A percentile compares a stretch with the other conserved stretches of the same genome.
These are phyloP conservation scores for Lutjanus campechanus DNA, from an alignment of 2,797 vertebrate species.

Conservation along the genomic window DNA sequence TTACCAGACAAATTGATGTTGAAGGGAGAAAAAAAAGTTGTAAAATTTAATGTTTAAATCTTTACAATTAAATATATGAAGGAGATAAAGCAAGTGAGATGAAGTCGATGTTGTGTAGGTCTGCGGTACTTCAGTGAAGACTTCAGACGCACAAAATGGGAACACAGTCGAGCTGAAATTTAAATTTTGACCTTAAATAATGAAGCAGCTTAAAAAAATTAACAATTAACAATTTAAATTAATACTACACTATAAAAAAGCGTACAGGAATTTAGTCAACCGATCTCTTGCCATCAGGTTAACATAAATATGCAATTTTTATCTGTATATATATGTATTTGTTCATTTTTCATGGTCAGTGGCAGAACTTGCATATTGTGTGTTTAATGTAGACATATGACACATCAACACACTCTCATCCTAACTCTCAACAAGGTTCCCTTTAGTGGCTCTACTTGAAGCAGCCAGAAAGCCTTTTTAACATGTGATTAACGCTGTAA, in stretches of 20 bases:
- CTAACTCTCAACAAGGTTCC: too few relatives aligned
- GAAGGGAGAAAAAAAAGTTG: conserved; percentile 63
- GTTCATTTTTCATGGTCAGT: too few relatives aligned
- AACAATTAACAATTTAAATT: background rate
- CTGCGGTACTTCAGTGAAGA: conserved; percentile 4
- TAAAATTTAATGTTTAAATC: conserved; percentile 67
- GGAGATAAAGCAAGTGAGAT: conserved; percentile 46
- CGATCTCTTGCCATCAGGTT: too few relatives aligned
- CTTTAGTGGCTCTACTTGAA: too few relatives aligned
- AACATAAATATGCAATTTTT: too few relatives aligned
- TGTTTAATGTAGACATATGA: too few relatives aligned
- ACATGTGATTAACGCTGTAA: too few relatives aligned
- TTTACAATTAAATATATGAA: conserved; percentile 66
- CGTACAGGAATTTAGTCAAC: too few relatives aligned
- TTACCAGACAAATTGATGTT: conserved; percentile 79
- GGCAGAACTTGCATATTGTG: too few relatives aligned
- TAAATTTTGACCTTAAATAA: conserved; percentile 5
- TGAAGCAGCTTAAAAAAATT: background rate
- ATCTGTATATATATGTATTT: too few relatives aligned
- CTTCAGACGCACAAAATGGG: background rate
- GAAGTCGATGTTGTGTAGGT: background rate
- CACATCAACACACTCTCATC: too few relatives aligned
- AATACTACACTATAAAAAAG: background rate
- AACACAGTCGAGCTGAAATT: background rate
- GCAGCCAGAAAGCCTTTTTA: too few relatives aligned